Evolutionary conservation across 2,113 vertebrate genomes (phyloP).

Genomic region (Glaucidium brasilianum): DNA sequence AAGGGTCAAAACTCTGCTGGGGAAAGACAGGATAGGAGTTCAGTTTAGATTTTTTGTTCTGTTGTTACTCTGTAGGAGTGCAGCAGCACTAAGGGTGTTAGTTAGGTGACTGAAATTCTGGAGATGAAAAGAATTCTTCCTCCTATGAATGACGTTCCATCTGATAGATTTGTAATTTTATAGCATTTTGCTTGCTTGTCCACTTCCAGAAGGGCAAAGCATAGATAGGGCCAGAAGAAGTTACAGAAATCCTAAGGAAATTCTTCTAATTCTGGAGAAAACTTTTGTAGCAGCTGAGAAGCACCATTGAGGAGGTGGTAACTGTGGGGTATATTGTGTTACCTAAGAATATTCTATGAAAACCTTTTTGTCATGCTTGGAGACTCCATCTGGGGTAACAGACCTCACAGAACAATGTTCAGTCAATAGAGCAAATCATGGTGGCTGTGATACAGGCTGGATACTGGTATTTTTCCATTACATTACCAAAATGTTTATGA

Average conservation of each 20-base stretch:
- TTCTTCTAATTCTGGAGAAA: background rate
- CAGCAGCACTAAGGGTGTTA: background rate
- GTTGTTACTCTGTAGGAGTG: background rate
- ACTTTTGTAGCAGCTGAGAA: background rate
- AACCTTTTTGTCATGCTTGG: background rate
- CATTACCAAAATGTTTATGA: background rate
- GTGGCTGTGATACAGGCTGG: background rate
- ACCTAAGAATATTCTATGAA: background rate
- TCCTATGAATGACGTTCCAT: background rate
- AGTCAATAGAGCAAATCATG: background rate
- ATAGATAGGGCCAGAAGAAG: background rate
- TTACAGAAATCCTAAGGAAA: background rate
- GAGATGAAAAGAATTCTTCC: background rate
- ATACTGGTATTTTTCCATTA: background rate
- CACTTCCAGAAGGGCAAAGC: background rate
- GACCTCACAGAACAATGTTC: fast-evolving
- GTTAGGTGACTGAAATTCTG: background rate
- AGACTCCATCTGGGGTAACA: background rate
- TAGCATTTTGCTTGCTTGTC: background rate
- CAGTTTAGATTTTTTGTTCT: background rate
- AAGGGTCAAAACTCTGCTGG: background rate
- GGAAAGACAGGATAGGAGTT: background rate
- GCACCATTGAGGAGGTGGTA: background rate
- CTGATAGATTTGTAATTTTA: background rate
- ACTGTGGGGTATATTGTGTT: background rate